These are phyloP conservation scores for Pimpla rufipes DNA, from an alignment of 2,888 invertebrate genomes.

Conservation along the genomic window DNA sequence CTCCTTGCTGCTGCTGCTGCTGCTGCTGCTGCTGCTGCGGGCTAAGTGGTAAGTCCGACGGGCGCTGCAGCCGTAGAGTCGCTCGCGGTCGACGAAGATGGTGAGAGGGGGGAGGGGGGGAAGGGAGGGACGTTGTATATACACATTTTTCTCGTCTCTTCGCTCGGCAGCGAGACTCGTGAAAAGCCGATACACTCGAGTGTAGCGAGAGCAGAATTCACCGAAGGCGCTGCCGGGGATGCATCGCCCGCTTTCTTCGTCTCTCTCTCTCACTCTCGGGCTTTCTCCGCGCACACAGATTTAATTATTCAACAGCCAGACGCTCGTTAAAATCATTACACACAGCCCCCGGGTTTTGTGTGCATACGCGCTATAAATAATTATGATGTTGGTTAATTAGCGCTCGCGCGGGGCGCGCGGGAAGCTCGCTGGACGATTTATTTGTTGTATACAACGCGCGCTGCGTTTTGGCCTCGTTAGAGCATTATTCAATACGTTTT, in stretches of 20 bases:
- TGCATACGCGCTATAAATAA: constrained; percentile 40
- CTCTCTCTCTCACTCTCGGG: too few species aligned
- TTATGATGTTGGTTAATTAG: constrained; percentile 53
- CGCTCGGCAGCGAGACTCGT: too few species aligned
- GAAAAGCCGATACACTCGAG: too few species aligned
- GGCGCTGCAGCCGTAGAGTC: too few species aligned
- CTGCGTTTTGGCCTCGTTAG: constrained; percentile 29
- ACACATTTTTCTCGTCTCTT: too few species aligned
- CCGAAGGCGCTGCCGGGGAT: neutral
- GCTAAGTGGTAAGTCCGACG: too few species aligned
- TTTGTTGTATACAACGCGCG: constrained; percentile 12
- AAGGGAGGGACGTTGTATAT: too few species aligned
- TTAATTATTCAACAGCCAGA: constrained; percentile 45
- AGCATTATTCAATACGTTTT: constrained; percentile 49
- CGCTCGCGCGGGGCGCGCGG: constrained; percentile 22
- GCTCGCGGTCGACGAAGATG: too few species aligned
- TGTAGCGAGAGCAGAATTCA: neutral
- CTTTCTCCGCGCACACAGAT: constrained; percentile 1
- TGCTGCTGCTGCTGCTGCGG: too few species aligned
- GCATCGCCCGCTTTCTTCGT: too few species aligned
- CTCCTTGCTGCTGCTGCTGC: too few species aligned
- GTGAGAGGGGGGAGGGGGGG: too few species aligned
- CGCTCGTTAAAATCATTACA: constrained; percentile 57
- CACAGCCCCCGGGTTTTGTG: neutral
- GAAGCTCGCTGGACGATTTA: constrained; percentile 37